Conservation (phyloP, 2,888 invertebrate genomes). For the Ennomos fuscantarius region DNA sequence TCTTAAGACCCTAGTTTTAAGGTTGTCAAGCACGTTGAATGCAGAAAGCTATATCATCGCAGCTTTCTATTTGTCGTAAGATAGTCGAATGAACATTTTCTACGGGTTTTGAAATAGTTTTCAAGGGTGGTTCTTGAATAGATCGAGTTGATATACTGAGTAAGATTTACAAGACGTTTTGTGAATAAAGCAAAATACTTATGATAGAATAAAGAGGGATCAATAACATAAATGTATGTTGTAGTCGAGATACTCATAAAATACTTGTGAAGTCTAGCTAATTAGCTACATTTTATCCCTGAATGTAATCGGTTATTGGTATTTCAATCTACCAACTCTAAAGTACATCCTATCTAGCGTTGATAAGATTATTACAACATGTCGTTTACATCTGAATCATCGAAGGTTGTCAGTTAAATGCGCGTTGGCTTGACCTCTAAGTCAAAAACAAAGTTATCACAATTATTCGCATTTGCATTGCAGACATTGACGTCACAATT, state of each 20-base stretch:
- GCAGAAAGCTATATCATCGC: slow-evolving; percentile 56
- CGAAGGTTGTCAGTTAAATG: slow-evolving; percentile 4
- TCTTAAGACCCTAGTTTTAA: slow-evolving; percentile 59
- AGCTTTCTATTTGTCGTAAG: slow-evolving; percentile 57
- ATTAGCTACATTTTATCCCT: too few relatives aligned
- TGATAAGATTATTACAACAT: not conserved
- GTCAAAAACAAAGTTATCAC: slow-evolving; percentile 27
- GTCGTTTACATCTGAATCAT: slow-evolving; percentile 14
- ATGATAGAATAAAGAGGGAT: slow-evolving; percentile 77
- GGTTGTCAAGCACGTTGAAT: slow-evolving; percentile 44
- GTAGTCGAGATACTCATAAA: slow-evolving; percentile 32
- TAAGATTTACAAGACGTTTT: slow-evolving; percentile 54
- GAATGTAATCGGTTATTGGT: too few relatives aligned
- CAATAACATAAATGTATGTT: slow-evolving; percentile 63
- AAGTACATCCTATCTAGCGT: not conserved
- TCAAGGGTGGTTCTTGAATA: slow-evolving; percentile 55
- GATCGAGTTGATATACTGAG: slow-evolving; percentile 55
- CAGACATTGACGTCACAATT: slow-evolving; percentile 15
- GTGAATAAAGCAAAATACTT: slow-evolving; percentile 63
- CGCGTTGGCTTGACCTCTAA: slow-evolving; percentile 23
- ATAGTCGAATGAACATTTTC: slow-evolving; percentile 61
- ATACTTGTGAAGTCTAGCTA: too few relatives aligned
- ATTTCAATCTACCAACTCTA: not conserved
- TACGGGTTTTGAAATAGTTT: slow-evolving; percentile 80
- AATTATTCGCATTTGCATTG: slow-evolving; percentile 4